A percentile compares a stretch with the other conserved stretches of the same genome.
Evolutionary conservation across 2,888 invertebrate species (phyloP).

Genomic region (Drymonia ruficornis): DNA sequence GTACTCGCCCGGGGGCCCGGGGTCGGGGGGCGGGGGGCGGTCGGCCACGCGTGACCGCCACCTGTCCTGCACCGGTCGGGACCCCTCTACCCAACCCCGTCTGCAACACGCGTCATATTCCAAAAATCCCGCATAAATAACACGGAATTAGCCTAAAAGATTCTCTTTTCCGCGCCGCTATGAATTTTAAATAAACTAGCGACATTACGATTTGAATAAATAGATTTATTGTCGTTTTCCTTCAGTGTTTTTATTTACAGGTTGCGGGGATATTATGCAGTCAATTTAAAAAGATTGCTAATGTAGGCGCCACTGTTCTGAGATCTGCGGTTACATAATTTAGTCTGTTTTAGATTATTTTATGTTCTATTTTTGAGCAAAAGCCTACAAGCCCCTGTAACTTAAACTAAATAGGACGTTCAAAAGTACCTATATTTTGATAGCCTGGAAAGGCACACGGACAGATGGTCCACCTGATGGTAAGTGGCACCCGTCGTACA

Average conservation of each 20-base stretch:
- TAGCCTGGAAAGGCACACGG: too few species aligned
- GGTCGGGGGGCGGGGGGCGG: constrained; percentile 39
- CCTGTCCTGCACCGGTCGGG: constrained; percentile 70
- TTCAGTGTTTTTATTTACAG: constrained; percentile 20
- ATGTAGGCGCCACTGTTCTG: neutral
- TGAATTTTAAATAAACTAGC: constrained; percentile 29
- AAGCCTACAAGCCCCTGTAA: too few species aligned
- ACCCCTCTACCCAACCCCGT: constrained; percentile 40
- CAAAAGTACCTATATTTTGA: too few species aligned
- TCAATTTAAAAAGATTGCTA: neutral
- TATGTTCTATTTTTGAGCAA: too few species aligned
- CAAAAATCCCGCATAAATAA: constrained; percentile 68
- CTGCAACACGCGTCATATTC: constrained; percentile 60
- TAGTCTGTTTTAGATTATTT: neutral
- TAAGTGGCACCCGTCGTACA: too few species aligned
- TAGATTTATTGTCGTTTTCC: constrained; percentile 9
- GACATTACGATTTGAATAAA: constrained; percentile 28
- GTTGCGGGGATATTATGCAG: constrained; percentile 1
- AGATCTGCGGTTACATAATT: neutral
- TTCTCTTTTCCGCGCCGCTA: constrained; percentile 30
- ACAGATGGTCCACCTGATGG: too few species aligned
- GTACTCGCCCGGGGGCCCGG: constrained; percentile 31
- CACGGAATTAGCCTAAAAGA: constrained; percentile 48
- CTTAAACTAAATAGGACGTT: too few species aligned
- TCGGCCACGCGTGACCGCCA: constrained; percentile 75